A percentile compares a stretch with the other conserved stretches of the same genome.
These are phyloP conservation scores for Mythimna pallens DNA, from an alignment of 2,888 invertebrate genomes.

Conservation along the genomic window DNA sequence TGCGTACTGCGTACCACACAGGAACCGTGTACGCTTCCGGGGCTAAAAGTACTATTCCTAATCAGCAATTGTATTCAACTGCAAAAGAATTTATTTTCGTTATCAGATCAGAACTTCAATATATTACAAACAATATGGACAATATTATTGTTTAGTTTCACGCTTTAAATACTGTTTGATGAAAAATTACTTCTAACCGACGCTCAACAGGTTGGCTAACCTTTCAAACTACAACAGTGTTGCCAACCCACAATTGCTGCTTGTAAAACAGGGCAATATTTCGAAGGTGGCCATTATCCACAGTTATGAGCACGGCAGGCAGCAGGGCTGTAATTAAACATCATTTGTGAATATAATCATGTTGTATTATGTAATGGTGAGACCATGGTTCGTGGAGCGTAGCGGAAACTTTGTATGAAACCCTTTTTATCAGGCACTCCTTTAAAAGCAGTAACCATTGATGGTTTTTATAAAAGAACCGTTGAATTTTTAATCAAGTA, in stretches of 20 bases:
- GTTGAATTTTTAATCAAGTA: not conserved
- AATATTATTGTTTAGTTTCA: too few species aligned
- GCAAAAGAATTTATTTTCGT: not conserved
- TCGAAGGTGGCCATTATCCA: slow-evolving; percentile 53
- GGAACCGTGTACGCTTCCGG: not conserved
- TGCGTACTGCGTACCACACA: not conserved
- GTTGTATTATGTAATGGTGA: slow-evolving; percentile 45
- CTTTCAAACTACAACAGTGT: slow-evolving; percentile 42
- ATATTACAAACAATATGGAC: too few species aligned
- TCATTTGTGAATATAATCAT: slow-evolving; percentile 53
- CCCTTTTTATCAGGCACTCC: slow-evolving; percentile 23
- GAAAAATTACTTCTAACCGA: not conserved
- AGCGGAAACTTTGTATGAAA: slow-evolving; percentile 15
- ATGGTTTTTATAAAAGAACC: not conserved
- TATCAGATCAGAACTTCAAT: too few species aligned
- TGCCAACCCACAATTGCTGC: slow-evolving; percentile 40
- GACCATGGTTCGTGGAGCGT: slow-evolving; percentile 37
- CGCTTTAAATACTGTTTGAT: not conserved
- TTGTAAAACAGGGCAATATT: slow-evolving; percentile 51
- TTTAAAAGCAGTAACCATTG: not conserved
- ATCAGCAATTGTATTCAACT: not conserved
- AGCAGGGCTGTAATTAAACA: slow-evolving; percentile 53
- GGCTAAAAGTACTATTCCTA: not conserved
- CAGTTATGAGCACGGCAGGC: slow-evolving; percentile 41
- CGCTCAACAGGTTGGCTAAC: slow-evolving; percentile 22